These are phyloP conservation scores for Hesperophylax magnus DNA, from an alignment of 1,140 invertebrate species.

Conservation along the genomic window DNA sequence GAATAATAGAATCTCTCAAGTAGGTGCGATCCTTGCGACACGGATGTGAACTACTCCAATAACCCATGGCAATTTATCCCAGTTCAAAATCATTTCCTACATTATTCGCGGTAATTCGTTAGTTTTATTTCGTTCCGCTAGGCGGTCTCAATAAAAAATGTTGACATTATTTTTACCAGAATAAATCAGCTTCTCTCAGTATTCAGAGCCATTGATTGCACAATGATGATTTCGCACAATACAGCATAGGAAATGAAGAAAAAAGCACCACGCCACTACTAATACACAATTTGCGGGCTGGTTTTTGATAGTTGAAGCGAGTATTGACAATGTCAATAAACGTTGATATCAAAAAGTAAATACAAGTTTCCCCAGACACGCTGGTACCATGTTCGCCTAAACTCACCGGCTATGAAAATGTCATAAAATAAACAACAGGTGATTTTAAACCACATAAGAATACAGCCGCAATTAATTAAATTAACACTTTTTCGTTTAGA, in stretches of 20 bases:
- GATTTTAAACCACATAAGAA: neutral
- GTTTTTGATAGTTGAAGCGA: neutral
- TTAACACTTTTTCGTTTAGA: neutral
- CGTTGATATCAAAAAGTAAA: neutral
- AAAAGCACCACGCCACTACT: neutral
- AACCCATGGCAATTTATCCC: no score
- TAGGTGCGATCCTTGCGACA: no score
- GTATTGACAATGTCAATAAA: neutral
- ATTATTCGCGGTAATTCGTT: no score
- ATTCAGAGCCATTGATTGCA: neutral
- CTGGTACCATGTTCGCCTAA: constrained; percentile 15
- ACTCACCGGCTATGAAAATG: constrained; percentile 24
- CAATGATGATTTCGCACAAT: neutral
- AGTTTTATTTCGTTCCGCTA: no score
- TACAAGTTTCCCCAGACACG: constrained; percentile 18
- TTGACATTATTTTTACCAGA: no score
- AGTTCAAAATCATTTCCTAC: no score
- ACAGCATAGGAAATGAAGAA: neutral
- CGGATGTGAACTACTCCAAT: no score
- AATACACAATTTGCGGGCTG: no score
- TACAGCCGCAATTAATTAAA: neutral
- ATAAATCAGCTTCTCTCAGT: no score
- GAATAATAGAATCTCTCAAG: no score
- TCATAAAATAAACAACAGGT: constrained; percentile 1
- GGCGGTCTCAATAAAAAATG: no score